phyloP scores from a whole-genome alignment of 2,888 invertebrate species.

The Macaria notata region DNA sequence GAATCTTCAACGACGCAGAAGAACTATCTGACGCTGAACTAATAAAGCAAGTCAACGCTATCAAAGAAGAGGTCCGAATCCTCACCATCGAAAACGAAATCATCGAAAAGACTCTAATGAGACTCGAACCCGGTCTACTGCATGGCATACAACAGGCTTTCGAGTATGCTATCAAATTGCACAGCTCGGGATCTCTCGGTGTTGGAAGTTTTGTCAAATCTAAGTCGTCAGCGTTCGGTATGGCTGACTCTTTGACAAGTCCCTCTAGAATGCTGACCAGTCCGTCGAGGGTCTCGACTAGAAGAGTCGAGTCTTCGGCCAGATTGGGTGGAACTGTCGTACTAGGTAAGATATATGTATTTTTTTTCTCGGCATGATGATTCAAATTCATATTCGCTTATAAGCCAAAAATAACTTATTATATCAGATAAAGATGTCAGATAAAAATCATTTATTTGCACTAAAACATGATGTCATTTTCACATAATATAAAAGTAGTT shows the following conservation, averaged over 20 bases:
- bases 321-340: conserved; percentile 58
- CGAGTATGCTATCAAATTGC: conserved; percentile 61
- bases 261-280: conserved; percentile 54
- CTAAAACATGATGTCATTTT: too few relatives aligned
- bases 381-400: too few relatives aligned
- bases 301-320: conserved; percentile 61
- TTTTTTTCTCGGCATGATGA: too few relatives aligned
- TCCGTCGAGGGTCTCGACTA: conserved; percentile 52
- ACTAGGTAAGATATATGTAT: conserved; percentile 24
- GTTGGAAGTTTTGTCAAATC: conserved; percentile 57
- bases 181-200: conserved; percentile 49
- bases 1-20: conserved; percentile 49
- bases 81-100: conserved; percentile 77
- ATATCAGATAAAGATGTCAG: too few relatives aligned
- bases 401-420: too few relatives aligned
- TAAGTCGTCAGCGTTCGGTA: conserved; percentile 50
- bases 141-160: conserved; percentile 69
- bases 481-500: too few relatives aligned
- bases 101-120: conserved; percentile 69
- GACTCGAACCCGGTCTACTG: conserved; percentile 71
- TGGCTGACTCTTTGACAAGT: conserved; percentile 48
- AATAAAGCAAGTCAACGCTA: conserved; percentile 55
- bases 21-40: conserved; percentile 62
- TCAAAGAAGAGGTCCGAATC: conserved; percentile 55
- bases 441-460: too few relatives aligned